Evolutionary conservation across 2,888 invertebrate species (phyloP), one percentile per base, ranked within the genome.

Genomic region (Megaustenia siamemsis): DNA sequence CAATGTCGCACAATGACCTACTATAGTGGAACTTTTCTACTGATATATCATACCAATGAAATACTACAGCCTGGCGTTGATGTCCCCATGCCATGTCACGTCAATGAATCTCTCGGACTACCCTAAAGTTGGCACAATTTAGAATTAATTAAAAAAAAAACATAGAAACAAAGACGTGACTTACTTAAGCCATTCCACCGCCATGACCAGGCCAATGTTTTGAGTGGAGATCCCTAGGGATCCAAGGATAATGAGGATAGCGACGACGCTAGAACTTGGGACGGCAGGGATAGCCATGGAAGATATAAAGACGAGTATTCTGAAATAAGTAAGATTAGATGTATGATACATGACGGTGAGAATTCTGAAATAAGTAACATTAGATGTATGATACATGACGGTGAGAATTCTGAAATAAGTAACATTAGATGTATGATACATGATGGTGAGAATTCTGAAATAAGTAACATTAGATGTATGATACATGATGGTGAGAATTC

Each of bases 141-240:
- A n/a, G n/a, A n/a, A n/a, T n/a, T n/a, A n/a, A n/a, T n/a, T 21
- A 56, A 21, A 21, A 18, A 5, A 12, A 6, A 24, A 21, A 24
- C 5, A 6, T 12, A 6, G 8, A 56, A 56, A 24, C 0, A 15
- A 6, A 5, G 15, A 10, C 8, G n/a, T n/a, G 0, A 84, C 86
- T 84, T 53, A 86, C 86, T 83, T 84, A n/a, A 84, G 53, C 86
- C 86, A 86, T n/a, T 86, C 86, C 68, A 86, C 69, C 12, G 86
- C 86, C 73, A 86, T 78, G 35, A 86, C 45, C 35, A 86, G 69
- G 77, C 86, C 86, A 38, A 86, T 69, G 60, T 73, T 84, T 32
- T 63, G 53, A 0, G 84, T 32, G 10, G 84, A 56, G 43, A 86
- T 66, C 1, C 82, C 86, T 45, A 86, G 56, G 24, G 86, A 82